phyloP scores from a whole-genome alignment of 2,113 vertebrate genomes.

The Lontra canadensis region DNA sequence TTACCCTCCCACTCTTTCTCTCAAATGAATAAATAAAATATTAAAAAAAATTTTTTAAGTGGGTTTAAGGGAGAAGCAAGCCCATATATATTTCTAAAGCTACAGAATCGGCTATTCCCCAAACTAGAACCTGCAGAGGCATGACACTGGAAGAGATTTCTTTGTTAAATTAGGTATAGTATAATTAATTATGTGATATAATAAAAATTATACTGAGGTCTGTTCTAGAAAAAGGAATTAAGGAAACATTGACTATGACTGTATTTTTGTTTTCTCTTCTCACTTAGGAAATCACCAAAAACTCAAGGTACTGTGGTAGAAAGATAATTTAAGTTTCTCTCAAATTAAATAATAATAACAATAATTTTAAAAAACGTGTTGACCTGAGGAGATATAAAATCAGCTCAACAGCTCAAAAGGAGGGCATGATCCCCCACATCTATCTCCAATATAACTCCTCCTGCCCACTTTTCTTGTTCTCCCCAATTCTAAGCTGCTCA shows the following conservation, averaged over 20 bases:
- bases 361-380: background rate
- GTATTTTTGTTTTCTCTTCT: background rate
- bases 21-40: background rate
- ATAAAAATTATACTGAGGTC: background rate
- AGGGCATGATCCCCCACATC: background rate
- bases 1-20: background rate
- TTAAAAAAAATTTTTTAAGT: background rate
- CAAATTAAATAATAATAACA: background rate
- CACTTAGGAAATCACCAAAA: background rate
- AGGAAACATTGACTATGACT: background rate
- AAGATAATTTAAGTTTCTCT: background rate
- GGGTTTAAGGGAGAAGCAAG: background rate
- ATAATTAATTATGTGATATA: background rate
- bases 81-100: background rate
- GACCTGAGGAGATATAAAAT: background rate
- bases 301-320: background rate
- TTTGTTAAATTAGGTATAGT: background rate
- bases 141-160: background rate
- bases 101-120: background rate
- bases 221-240: background rate
- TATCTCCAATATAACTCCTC: background rate
- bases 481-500: background rate
- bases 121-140: background rate
- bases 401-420: background rate
- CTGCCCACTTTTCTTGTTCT: background rate